These are phyloP conservation scores for Hemibagrus guttatus DNA, from an alignment of 2,797 vertebrate genomes.

Conservation along the genomic window DNA sequence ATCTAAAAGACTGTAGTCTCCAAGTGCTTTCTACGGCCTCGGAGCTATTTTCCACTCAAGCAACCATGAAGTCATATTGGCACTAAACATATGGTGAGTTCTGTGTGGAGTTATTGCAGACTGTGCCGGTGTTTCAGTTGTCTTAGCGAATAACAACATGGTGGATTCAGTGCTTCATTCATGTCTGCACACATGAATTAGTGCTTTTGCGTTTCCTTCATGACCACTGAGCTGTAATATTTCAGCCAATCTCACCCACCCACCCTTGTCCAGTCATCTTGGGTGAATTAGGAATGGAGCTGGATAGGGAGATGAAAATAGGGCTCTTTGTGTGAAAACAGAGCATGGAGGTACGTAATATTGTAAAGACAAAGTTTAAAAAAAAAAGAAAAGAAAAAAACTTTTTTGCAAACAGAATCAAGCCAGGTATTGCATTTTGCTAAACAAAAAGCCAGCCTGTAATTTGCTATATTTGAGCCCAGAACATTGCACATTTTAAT, in stretches of 20 bases:
- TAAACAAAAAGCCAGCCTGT: background rate
- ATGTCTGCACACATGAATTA: conserved; percentile 71
- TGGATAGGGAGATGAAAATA: conserved; percentile 43
- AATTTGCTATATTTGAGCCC: conserved; percentile 12
- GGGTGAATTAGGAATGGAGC: conserved; percentile 56
- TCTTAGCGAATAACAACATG: conserved; percentile 82
- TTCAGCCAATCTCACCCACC: conserved; percentile 53
- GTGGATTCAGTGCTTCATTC: conserved; percentile 73
- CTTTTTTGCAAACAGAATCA: conserved; percentile 3
- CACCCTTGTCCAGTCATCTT: conserved; percentile 37
- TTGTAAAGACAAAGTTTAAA: background rate
- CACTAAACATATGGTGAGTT: conserved; percentile 82
- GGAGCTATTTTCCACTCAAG: conserved; percentile 81
- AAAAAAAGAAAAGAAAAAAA: background rate
- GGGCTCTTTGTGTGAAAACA: conserved; percentile 10
- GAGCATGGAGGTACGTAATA: background rate
- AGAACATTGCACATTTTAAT: conserved; percentile 13
- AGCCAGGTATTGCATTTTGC: background rate
- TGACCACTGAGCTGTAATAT: conserved; percentile 64
- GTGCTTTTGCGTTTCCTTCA: conserved; percentile 62
- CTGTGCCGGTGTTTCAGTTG: conserved; percentile 75
- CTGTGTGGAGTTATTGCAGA: conserved; percentile 76
- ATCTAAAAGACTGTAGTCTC: conserved; percentile 71
- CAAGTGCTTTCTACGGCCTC: conserved; percentile 72
- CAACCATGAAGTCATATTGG: conserved; percentile 83